A percentile compares a stretch with the other conserved stretches of the same genome.
These are phyloP conservation scores for Ranitomeya imitator DNA, from an alignment of 2,113 vertebrate species.

Conservation along the genomic window DNA sequence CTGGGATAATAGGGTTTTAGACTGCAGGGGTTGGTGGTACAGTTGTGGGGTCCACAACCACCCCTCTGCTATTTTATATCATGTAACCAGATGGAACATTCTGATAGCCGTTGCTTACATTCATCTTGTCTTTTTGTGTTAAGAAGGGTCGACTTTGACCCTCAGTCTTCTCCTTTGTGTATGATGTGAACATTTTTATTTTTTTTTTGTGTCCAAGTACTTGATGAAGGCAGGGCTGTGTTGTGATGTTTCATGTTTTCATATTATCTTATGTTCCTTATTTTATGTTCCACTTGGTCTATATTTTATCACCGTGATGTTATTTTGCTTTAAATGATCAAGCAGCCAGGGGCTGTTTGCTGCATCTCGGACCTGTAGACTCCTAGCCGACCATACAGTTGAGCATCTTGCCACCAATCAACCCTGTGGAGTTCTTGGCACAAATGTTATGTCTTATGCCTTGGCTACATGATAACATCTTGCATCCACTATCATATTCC, in stretches of 20 bases:
- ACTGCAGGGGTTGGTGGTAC: neutral
- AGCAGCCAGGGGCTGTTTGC: neutral
- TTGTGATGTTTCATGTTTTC: slow-evolving; percentile 63
- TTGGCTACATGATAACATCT: neutral
- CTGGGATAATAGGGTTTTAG: neutral
- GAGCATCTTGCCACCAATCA: neutral
- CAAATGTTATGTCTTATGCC: neutral
- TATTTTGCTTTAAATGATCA: neutral
- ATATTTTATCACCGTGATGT: neutral
- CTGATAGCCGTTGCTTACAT: neutral
- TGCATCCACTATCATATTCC: neutral
- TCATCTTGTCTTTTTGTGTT: slow-evolving; percentile 9
- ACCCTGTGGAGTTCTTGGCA: neutral
- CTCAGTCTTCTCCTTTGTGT: slow-evolving; percentile 65
- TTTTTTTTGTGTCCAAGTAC: slow-evolving; percentile 78
- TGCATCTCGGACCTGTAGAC: neutral
- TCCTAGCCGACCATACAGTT: neutral
- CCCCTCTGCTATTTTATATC: slow-evolving; percentile 36
- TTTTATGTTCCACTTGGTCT: neutral
- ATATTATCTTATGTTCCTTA: neutral
- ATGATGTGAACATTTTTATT: slow-evolving; percentile 77
- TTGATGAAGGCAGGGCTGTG: slow-evolving; percentile 81
- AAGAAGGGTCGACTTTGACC: neutral
- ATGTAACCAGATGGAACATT: neutral
- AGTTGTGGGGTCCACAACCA: neutral